A percentile compares a stretch with the other conserved stretches of the same genome.
These are phyloP conservation scores for Brachionus paranguensis DNA, from an alignment of 1,140 invertebrate genomes.

Conservation along the genomic window DNA sequence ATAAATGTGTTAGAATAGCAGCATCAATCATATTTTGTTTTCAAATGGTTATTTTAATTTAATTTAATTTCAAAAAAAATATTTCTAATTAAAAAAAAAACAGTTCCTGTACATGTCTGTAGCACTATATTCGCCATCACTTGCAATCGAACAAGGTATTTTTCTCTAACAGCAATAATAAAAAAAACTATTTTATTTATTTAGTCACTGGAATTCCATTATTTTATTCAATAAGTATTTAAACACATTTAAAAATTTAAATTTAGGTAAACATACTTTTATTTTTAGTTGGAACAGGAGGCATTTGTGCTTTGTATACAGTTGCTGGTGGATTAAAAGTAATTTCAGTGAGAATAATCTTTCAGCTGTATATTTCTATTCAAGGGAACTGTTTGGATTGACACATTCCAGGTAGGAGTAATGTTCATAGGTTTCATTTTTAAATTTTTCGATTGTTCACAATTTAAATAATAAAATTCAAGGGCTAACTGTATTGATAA, in stretches of 20 bases:
- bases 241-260: background rate
- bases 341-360: background rate
- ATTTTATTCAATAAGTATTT: constrained; percentile 31
- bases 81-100: background rate
- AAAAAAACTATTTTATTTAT: background rate
- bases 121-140: constrained; percentile 82
- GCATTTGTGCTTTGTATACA: constrained; percentile 38
- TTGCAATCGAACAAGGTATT: constrained; percentile 79
- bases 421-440: constrained; percentile 67
- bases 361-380: background rate
- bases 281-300: constrained; percentile 22
- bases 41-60: constrained; percentile 10
- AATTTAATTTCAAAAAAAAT: background rate
- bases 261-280: background rate
- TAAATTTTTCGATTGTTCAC: background rate
- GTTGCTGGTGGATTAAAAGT: constrained; percentile 70
- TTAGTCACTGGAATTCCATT: constrained; percentile 30
- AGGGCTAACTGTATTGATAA: constrained; percentile 60
- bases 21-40: constrained; percentile 34
- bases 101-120: constrained; percentile 78
- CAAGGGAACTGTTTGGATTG: constrained; percentile 59
- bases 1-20: background rate
- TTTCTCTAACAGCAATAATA: constrained; percentile 45
- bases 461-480: background rate
- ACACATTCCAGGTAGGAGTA: constrained; percentile 76